phyloP scores from a whole-genome alignment of 2,113 vertebrate genomes.

The Xenopus borealis region DNA sequence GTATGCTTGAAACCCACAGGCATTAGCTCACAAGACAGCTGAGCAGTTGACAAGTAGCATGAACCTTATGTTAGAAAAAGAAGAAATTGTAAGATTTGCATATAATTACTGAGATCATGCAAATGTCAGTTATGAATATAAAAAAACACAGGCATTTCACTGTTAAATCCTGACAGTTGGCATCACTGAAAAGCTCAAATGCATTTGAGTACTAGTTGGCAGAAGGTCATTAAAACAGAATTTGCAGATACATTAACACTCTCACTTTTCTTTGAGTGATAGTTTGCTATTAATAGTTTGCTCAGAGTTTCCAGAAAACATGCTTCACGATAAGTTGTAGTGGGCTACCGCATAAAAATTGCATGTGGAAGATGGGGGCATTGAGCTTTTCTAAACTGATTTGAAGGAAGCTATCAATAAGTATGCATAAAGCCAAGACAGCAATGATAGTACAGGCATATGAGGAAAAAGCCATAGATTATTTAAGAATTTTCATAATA shows the following conservation, averaged over 20 bases:
- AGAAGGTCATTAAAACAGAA: constrained; percentile 86
- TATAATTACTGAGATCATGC: constrained; percentile 87
- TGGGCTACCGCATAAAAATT: constrained; percentile 70
- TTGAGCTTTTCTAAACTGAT: constrained; percentile 70
- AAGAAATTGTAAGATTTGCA: constrained; percentile 80
- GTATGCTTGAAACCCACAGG: constrained; percentile 73
- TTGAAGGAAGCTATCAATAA: constrained; percentile 68
- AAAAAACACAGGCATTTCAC: constrained; percentile 75
- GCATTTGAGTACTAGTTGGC: constrained; percentile 80
- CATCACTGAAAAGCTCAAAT: constrained; percentile 82
- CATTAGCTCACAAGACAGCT: constrained; percentile 79
- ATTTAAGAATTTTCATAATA: constrained; percentile 25
- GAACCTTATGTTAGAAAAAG: constrained; percentile 84
- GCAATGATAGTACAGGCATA: constrained; percentile 62
- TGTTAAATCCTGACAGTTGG: constrained; percentile 85
- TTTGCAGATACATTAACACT: constrained; percentile 83
- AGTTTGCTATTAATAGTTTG: constrained; percentile 86
- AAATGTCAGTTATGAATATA: constrained; percentile 83
- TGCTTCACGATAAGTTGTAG: constrained; percentile 78
- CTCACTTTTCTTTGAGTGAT: constrained; percentile 84
- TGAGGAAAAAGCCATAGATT: constrained; percentile 25
- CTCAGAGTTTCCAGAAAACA: constrained; percentile 82
- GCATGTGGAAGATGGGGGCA: constrained; percentile 58
- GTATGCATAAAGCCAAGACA: constrained; percentile 64
- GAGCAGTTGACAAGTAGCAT: constrained; percentile 82